phyloP scores from a whole-genome alignment of 2,113 vertebrate genomes.

The Calidris pugnax region DNA sequence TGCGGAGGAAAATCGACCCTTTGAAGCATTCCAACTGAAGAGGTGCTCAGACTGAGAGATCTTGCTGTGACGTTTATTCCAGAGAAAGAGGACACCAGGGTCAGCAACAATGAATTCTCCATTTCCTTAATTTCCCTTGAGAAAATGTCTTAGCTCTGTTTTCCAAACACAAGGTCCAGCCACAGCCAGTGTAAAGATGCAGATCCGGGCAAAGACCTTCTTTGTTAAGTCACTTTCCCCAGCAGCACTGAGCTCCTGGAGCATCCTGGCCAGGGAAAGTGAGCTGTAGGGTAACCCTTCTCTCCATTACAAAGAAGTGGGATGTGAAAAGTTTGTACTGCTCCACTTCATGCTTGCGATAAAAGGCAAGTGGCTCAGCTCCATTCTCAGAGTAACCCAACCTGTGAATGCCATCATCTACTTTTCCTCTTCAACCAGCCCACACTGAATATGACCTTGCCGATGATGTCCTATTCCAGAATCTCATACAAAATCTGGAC shows the following conservation, averaged over 20 bases:
- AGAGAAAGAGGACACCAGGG: neutral
- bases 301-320: neutral
- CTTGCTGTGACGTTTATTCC: neutral
- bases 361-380: neutral
- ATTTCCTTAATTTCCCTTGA: neutral
- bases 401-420: rapidly evolving
- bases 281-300: neutral
- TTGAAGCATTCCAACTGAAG: neutral
- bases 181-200: neutral
- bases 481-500: neutral
- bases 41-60: neutral
- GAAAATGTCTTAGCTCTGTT: neutral
- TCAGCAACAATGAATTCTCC: neutral
- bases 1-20: neutral
- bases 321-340: neutral
- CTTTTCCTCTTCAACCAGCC: neutral
- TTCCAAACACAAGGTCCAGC: neutral
- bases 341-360: neutral
- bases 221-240: neutral
- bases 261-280: neutral
- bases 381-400: neutral
- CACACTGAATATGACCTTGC: neutral
- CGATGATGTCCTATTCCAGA: neutral
- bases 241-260: neutral
- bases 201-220: neutral